These are phyloP conservation scores for Thalassaphorura encarpata DNA, from an alignment of 1,140 invertebrate species.

Conservation along the genomic window DNA sequence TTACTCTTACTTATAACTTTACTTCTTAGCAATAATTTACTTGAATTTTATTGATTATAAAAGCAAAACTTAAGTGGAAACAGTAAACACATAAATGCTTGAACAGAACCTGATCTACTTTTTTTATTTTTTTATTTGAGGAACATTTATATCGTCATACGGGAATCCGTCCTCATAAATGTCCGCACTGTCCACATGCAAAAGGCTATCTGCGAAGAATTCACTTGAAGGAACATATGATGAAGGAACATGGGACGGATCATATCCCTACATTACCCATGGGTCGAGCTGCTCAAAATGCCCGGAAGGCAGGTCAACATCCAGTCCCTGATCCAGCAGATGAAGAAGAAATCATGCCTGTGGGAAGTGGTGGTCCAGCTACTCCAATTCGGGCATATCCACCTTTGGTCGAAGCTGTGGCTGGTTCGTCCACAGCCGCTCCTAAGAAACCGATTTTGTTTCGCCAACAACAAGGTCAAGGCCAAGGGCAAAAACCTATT, in stretches of 20 bases:
- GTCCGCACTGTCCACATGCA: constrained; percentile 17
- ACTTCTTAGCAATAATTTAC: background rate
- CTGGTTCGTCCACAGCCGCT: no score
- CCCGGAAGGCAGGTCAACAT: background rate
- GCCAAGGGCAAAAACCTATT: no score
- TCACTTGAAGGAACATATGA: constrained; percentile 27
- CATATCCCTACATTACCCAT: constrained; percentile 20
- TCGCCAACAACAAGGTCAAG: no score
- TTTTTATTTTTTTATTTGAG: no score
- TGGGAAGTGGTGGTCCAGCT: background rate
- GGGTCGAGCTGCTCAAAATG: constrained; percentile 24
- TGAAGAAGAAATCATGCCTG: background rate
- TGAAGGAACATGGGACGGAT: constrained; percentile 22
- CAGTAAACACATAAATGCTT: no score
- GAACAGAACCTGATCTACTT: no score
- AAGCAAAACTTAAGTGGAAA: no score
- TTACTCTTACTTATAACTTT: background rate
- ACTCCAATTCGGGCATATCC: no score
- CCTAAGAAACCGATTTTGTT: background rate
- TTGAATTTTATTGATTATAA: no score
- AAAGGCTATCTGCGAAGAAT: constrained; percentile 19
- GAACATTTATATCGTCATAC: constrained; percentile 16
- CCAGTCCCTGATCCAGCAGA: background rate
- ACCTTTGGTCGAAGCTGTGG: no score
- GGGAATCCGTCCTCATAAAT: constrained; percentile 21